Evolutionary conservation across 2,888 invertebrate species (phyloP).

Genomic region (Plusia festucae): DNA sequence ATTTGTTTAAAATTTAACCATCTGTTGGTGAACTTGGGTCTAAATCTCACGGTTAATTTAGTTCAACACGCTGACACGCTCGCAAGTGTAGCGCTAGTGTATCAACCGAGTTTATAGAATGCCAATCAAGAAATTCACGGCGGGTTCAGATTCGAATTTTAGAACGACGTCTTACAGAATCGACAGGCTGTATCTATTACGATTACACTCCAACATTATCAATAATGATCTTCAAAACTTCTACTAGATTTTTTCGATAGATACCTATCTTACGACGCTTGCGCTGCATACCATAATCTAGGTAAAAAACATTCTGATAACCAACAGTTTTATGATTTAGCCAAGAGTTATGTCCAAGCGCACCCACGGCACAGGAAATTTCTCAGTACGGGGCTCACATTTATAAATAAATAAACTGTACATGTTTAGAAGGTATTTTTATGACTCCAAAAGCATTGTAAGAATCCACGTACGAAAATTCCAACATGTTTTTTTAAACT

Average conservation of each 20-base stretch:
- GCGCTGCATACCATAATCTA: neutral
- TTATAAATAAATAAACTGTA: conserved; percentile 6
- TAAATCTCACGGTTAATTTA: no score
- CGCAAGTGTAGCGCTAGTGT: no score
- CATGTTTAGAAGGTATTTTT: conserved; percentile 6
- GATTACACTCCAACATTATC: no score
- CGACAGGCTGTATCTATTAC: no score
- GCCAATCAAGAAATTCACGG: no score
- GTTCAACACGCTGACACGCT: no score
- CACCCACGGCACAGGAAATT: conserved; percentile 3
- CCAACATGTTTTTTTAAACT: conserved; percentile 11
- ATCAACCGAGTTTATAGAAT: no score
- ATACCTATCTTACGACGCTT: neutral
- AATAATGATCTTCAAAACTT: no score
- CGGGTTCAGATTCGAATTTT: no score
- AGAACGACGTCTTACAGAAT: no score
- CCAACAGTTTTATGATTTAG: neutral
- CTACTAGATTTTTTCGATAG: neutral
- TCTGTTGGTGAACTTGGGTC: no score
- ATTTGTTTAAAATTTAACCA: no score
- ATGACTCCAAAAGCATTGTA: neutral
- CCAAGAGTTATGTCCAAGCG: neutral
- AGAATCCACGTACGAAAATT: neutral
- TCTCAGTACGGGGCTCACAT: neutral
- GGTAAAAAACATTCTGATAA: neutral